Percentiles rank a stretch among this genome's conserved stretches.
These are phyloP conservation scores for Microcebus ravelobensis DNA, from an alignment of 2,113 vertebrate species.

Conservation along the genomic window DNA sequence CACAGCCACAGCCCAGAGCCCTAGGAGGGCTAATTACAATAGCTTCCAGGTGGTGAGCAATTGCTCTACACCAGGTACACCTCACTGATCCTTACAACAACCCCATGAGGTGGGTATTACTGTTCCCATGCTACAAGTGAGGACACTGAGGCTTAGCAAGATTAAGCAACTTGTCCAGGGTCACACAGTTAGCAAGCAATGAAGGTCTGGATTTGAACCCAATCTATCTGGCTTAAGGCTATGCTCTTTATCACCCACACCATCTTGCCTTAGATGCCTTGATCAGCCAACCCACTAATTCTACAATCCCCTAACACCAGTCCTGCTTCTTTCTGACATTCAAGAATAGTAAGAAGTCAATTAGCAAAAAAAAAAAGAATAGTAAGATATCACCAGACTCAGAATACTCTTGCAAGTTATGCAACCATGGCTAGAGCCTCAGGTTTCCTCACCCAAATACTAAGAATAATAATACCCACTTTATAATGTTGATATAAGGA, in stretches of 20 bases:
- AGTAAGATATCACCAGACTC: not conserved
- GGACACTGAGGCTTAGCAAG: slow-evolving; percentile 59
- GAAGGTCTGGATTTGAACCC: slow-evolving; percentile 50
- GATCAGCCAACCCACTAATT: not conserved
- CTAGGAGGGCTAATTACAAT: slow-evolving; percentile 1
- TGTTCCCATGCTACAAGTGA: slow-evolving; percentile 47
- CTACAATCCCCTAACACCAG: not conserved
- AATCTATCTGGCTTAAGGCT: not conserved
- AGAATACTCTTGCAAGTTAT: not conserved
- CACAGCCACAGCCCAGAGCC: slow-evolving; percentile 48
- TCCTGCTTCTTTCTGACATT: not conserved
- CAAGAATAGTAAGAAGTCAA: not conserved
- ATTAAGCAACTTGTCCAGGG: slow-evolving; percentile 1
- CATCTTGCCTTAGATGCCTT: not conserved
- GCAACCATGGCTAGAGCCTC: not conserved
- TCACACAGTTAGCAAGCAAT: not conserved
- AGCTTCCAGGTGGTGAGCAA: slow-evolving; percentile 65
- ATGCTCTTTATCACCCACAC: not conserved
- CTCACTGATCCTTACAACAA: slow-evolving; percentile 33
- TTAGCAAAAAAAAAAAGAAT: too few relatives aligned
- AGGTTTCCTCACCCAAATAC: slow-evolving; percentile 12
- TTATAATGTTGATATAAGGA: not conserved
- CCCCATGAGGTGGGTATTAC: not conserved
- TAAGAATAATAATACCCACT: not conserved
- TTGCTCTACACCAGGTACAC: slow-evolving; percentile 15